Evolutionary conservation across 2,113 vertebrate species (phyloP), one percentile per base, ranked within the genome.

Genomic region (Gymnogyps californianus): DNA sequence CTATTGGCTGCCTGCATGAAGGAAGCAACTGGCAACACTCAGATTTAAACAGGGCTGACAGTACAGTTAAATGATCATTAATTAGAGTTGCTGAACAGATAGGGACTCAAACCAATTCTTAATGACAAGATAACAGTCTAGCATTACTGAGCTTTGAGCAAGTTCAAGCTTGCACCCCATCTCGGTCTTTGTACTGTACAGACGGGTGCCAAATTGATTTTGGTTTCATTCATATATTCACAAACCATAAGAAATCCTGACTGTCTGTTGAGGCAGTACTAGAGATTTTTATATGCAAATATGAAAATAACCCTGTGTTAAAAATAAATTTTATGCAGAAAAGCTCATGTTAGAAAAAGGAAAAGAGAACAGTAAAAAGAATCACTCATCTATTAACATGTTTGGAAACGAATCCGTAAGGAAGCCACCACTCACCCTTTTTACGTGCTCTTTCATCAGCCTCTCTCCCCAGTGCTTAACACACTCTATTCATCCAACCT

Each of bases 41-140:
- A 99, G 98, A 99, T 93, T 98, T 98, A 98, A 99, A 98, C 76
- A 40, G 97, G 98, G 82, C 91, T 99, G 99, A 99, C 99, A 99
- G 98, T 98, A 96, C 98, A 98, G 99, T 99, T 99, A 99, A 98
- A 99, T 99, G 99, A 99, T 99, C 98, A 98, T 99, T 99, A 99
- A 99, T 99, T 99, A 99, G 98, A 98, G 98, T 99, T 98, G 98
- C 98, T 98, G 98, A 96, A 98, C 98, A 97, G 98, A 98, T 98
- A 99, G 98, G 98, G 98, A 98, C 98, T 97, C 98, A 97, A 98
- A 98, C 98, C 84, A 98, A 98, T 98, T 98, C 96, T 95, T 97
- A 98, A 94, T 97, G 98, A 97, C 96, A 98, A 98, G 98, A 99
- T 98, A 98, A 95, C 97, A 97, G 98, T 97, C 96, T 87, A 96